phyloP scores from a whole-genome alignment of 2,888 invertebrate species.

The Drosophila mulleri region DNA sequence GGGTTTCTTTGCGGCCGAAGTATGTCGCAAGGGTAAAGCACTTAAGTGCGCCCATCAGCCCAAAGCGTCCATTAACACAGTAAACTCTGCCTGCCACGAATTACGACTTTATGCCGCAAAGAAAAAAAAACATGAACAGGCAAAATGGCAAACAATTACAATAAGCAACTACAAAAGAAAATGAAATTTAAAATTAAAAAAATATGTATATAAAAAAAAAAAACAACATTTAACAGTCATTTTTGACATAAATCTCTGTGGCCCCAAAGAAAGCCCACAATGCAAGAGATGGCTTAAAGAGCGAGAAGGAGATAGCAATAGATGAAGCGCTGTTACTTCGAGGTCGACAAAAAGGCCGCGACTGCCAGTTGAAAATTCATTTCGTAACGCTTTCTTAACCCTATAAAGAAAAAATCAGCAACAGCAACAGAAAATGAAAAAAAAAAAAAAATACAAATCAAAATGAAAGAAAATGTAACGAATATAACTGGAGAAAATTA shows the following conservation, averaged over 20 bases:
- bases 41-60: constrained; percentile 62
- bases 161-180: constrained; percentile 31
- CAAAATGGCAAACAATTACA: constrained; percentile 63
- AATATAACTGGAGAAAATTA: constrained; percentile 37
- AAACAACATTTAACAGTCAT: constrained; percentile 54
- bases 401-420: constrained; percentile 21
- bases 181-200: constrained; percentile 5
- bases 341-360: constrained; percentile 32
- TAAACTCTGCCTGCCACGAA: constrained; percentile 64
- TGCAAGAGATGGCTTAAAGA: constrained; percentile 1
- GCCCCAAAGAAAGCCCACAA: constrained; percentile 44
- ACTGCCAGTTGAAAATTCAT: constrained; percentile 51
- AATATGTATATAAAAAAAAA: neutral
- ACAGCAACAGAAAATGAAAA: neutral
- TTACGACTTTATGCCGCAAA: constrained; percentile 12
- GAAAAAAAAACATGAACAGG: constrained; percentile 44
- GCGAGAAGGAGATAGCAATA: constrained; percentile 5
- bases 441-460: too few species aligned
- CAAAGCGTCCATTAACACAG: constrained; percentile 71
- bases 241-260: constrained; percentile 55
- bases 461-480: neutral
- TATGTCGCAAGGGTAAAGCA: constrained; percentile 68
- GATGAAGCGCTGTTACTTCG: constrained; percentile 1
- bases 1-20: constrained; percentile 21
- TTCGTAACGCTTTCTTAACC: constrained; percentile 77